phyloP scores from a whole-genome alignment of 2,797 vertebrate species.

The Rallus crepitans region DNA sequence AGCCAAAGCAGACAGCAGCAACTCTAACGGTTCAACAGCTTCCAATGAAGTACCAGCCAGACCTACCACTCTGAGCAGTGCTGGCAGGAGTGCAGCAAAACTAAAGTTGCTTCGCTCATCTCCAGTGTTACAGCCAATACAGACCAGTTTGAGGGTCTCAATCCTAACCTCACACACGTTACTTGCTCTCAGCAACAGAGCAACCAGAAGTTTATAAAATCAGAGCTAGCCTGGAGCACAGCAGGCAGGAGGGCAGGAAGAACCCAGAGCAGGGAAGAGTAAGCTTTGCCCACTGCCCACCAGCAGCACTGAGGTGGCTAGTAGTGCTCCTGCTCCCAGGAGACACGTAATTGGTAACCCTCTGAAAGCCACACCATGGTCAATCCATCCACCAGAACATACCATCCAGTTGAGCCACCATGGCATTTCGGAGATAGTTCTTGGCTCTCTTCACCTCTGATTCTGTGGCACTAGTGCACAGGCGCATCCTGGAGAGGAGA shows the following conservation, averaged over 20 bases:
- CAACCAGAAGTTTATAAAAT: neutral
- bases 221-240: neutral
- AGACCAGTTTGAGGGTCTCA: neutral
- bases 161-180: fast-evolving
- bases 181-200: neutral
- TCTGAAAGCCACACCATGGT: neutral
- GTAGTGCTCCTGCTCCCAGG: neutral
- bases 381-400: slow-evolving; percentile 33
- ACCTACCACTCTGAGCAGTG: neutral
- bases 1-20: neutral
- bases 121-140: neutral
- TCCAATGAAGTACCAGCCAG: neutral
- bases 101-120: neutral
- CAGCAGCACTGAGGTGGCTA: neutral
- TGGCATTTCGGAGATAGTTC: slow-evolving; percentile 87
- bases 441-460: slow-evolving; percentile 91
- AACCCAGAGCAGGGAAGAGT: neutral
- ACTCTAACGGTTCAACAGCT: neutral
- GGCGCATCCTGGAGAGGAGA: slow-evolving; percentile 88
- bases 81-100: neutral
- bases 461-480: slow-evolving; percentile 94
- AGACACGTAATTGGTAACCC: neutral
- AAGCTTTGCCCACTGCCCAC: neutral
- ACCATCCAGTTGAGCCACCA: slow-evolving; percentile 94
- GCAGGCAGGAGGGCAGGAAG: neutral